phyloP scores from a whole-genome alignment of 2,888 invertebrate genomes.

The Tetropium fuscum region DNA sequence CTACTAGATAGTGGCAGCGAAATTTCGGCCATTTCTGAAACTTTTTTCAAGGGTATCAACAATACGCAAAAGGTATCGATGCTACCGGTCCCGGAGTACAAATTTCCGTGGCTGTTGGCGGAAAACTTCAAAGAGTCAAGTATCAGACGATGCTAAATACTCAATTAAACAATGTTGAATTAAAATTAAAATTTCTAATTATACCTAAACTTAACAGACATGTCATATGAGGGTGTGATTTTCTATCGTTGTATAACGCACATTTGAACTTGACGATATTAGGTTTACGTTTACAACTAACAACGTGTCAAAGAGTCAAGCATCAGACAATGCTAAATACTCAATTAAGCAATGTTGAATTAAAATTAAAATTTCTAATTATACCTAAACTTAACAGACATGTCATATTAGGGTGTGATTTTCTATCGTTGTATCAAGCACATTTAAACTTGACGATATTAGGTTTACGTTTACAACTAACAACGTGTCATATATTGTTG shows the following conservation, averaged over 20 bases:
- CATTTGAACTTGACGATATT: neutral
- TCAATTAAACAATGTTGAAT: neutral
- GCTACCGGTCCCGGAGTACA: conserved; percentile 12
- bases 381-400: neutral
- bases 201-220: neutral
- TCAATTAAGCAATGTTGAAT: neutral
- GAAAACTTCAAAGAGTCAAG: conserved; percentile 15
- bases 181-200: neutral
- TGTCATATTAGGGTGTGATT: neutral
- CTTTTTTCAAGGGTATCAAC: conserved; percentile 6
- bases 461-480: too few relatives aligned
- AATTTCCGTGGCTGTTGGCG: conserved; percentile 17
- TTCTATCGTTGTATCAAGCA: neutral
- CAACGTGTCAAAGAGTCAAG: conserved; percentile 10
- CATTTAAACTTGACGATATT: neutral
- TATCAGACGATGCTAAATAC: conserved; percentile 12
- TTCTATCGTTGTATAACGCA: neutral
- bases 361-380: neutral
- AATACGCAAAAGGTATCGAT: neutral
- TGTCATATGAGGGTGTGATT: neutral
- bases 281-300: too few relatives aligned
- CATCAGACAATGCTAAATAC: conserved; percentile 11
- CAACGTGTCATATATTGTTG: too few relatives aligned
- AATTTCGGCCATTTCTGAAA: conserved; percentile 14
- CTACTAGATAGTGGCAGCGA: conserved; percentile 25